These are phyloP conservation scores for Salvelinus alpinus DNA, from an alignment of 2,113 vertebrate species.

Conservation along the genomic window DNA sequence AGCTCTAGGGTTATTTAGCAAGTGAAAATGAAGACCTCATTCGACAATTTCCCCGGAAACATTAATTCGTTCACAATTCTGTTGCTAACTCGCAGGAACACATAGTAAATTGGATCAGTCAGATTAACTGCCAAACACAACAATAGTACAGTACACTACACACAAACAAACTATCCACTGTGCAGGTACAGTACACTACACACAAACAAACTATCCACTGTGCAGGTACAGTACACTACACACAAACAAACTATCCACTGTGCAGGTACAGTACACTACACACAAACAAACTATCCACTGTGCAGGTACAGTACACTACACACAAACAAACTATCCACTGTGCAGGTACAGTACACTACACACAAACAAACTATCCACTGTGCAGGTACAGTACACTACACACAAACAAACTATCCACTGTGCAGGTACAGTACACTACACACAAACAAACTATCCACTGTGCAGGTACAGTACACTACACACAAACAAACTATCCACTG, in stretches of 20 bases:
- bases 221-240: not conserved
- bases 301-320: too few relatives aligned
- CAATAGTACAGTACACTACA: not conserved
- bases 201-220: not conserved
- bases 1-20: conserved; percentile 39
- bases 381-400: too few relatives aligned
- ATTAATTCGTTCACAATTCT: not conserved
- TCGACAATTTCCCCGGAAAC: not conserved
- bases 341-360: too few relatives aligned
- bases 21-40: conserved; percentile 27
- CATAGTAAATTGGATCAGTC: not conserved
- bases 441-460: too few relatives aligned
- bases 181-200: not conserved
- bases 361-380: too few relatives aligned
- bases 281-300: too few relatives aligned
- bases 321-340: too few relatives aligned
- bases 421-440: too few relatives aligned
- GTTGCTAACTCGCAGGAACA: not conserved
- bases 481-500: too few relatives aligned
- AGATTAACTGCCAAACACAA: not conserved
- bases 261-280: not conserved
- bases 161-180: too few relatives aligned
- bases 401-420: too few relatives aligned
- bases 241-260: not conserved
- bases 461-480: too few relatives aligned